These are phyloP conservation scores for Pandemis cinnamomeana DNA, from an alignment of 2,888 invertebrate species.

Conservation along the genomic window DNA sequence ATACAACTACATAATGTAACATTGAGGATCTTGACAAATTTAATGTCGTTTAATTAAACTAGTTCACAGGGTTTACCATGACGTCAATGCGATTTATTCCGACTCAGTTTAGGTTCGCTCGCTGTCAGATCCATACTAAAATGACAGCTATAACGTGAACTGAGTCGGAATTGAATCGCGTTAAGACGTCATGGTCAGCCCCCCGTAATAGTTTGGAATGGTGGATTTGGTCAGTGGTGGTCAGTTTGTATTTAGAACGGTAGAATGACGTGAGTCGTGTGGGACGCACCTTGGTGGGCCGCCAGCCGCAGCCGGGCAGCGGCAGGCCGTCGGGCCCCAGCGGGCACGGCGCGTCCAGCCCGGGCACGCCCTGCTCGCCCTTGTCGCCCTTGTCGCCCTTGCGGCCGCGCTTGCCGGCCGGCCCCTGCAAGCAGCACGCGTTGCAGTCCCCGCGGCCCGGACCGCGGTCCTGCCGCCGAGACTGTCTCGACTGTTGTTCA, in stretches of 20 bases:
- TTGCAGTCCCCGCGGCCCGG: slow-evolving; percentile 2
- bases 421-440: slow-evolving; percentile 86
- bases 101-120: no score
- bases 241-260: not conserved
- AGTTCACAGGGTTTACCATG: not conserved
- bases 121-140: no score
- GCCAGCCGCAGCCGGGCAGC: slow-evolving; percentile 97
- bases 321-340: slow-evolving; percentile 98
- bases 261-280: no score
- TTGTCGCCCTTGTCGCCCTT: slow-evolving; percentile 97
- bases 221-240: no score
- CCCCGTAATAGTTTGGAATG: not conserved
- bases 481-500: not conserved
- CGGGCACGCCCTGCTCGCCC: slow-evolving; percentile 98
- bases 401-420: slow-evolving; percentile 94
- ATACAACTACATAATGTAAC: no score
- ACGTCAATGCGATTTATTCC: no score
- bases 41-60: not conserved
- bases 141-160: no score
- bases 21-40: not conserved
- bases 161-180: no score
- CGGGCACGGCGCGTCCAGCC: slow-evolving; percentile 99
- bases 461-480: not conserved
- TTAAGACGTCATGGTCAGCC: no score
- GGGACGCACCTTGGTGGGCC: slow-evolving; percentile 90